These are phyloP conservation scores for Marmota flaviventris DNA, from an alignment of 2,113 vertebrate genomes.

Conservation along the genomic window DNA sequence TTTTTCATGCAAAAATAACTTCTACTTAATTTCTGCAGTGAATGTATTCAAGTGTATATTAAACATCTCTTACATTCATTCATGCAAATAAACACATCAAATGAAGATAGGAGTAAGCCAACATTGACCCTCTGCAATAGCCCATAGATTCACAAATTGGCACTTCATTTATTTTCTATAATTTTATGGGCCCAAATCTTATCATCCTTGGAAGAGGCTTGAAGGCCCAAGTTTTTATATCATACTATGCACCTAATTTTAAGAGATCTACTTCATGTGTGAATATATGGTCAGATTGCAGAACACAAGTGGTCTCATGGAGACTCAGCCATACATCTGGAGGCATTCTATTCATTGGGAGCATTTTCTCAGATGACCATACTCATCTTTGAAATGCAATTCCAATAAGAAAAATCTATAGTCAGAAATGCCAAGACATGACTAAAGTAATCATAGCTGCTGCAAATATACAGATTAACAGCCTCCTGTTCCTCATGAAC, in stretches of 20 bases:
- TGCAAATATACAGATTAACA: slow-evolving; percentile 50
- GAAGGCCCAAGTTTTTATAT: slow-evolving; percentile 52
- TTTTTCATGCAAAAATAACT: slow-evolving; percentile 67
- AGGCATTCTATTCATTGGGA: slow-evolving; percentile 61
- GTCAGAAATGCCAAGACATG: slow-evolving; percentile 49
- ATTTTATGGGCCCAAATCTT: background rate
- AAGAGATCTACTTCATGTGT: slow-evolving; percentile 49
- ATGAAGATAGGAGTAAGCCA: slow-evolving; percentile 19
- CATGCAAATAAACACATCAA: slow-evolving; percentile 58
- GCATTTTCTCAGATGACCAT: slow-evolving; percentile 35
- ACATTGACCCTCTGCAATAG: background rate
- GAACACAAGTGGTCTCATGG: slow-evolving; percentile 73
- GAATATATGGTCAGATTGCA: slow-evolving; percentile 54
- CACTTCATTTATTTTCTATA: background rate
- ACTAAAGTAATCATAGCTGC: slow-evolving; percentile 50
- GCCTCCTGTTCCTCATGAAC: slow-evolving; percentile 26
- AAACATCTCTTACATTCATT: slow-evolving; percentile 45
- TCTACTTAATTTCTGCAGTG: slow-evolving; percentile 55
- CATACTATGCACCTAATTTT: slow-evolving; percentile 46
- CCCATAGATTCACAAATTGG: background rate
- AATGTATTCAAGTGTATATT: slow-evolving; percentile 56
- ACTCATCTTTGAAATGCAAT: slow-evolving; percentile 56
- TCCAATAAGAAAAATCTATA: slow-evolving; percentile 57
- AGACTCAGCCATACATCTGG: slow-evolving; percentile 64
- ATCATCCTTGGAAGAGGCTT: slow-evolving; percentile 40